These are phyloP conservation scores for Heliconius cydno DNA, from an alignment of 2,888 invertebrate species.

Conservation along the genomic window DNA sequence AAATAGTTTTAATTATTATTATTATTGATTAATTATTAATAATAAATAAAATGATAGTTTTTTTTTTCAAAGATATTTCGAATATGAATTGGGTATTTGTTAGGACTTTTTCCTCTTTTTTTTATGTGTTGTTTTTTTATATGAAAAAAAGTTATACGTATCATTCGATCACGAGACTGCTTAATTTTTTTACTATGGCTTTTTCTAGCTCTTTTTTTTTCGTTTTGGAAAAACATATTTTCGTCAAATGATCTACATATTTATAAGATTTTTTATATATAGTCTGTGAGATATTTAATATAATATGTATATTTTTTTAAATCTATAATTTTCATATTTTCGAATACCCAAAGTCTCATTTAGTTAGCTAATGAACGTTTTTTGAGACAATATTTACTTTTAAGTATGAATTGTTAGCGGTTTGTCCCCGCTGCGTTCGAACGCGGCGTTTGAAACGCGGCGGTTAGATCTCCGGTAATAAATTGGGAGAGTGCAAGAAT, in stretches of 20 bases:
- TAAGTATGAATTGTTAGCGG: conserved; percentile 22
- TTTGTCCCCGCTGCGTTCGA: conserved; percentile 11
- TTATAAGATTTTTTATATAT: conserved; percentile 1
- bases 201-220: conserved; percentile 11
- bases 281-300: not conserved
- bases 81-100: conserved; percentile 27
- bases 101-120: conserved; percentile 7
- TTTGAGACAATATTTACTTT: conserved; percentile 30
- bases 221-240: conserved; percentile 4
- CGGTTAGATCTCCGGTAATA: conserved; percentile 19
- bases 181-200: conserved; percentile 17
- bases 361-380: conserved; percentile 31
- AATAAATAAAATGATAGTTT: not conserved
- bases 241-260: conserved; percentile 3
- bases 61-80: conserved; percentile 14
- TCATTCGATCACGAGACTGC: conserved; percentile 29
- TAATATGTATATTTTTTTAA: not conserved
- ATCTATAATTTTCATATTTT: conserved; percentile 16
- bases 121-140: conserved; percentile 7
- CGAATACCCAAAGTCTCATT: conserved; percentile 27
- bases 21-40: conserved; percentile 10
- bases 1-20: conserved; percentile 20
- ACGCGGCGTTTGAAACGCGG: conserved; percentile 39
- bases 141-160: conserved; percentile 10
- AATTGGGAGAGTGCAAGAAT: conserved; percentile 57